These are phyloP conservation scores for Sturnira hondurensis DNA, from an alignment of 2,113 vertebrate species.

Conservation along the genomic window DNA sequence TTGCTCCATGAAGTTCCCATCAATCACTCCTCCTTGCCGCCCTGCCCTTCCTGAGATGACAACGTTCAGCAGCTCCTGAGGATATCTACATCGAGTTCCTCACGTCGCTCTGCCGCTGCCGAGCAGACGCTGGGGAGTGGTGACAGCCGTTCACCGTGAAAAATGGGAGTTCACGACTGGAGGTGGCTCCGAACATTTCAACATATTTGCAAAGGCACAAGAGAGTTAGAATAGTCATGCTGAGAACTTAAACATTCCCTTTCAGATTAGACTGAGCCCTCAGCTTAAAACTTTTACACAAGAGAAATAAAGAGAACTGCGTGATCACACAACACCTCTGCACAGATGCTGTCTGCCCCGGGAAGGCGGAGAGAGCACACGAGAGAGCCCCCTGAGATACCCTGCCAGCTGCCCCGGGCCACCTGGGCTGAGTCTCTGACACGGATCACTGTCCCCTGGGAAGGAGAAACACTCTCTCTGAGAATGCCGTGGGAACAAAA, in stretches of 20 bases:
- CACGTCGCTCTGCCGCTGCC: not conserved
- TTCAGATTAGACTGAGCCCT: not conserved
- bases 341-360: rapidly evolving
- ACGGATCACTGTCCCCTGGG: not conserved
- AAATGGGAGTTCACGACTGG: slow-evolving; percentile 41
- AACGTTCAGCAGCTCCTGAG: not conserved
- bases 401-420: too few relatives aligned
- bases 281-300: not conserved
- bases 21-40: not conserved
- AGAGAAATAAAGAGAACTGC: not conserved
- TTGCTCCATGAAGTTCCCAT: not conserved
- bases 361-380: not conserved
- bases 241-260: not conserved
- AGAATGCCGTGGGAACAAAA: not conserved
- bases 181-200: slow-evolving; percentile 43
- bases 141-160: slow-evolving; percentile 37
- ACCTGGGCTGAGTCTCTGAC: not conserved
- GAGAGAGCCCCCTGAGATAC: not conserved
- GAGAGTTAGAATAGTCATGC: not conserved
- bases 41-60: slow-evolving; percentile 9
- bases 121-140: not conserved
- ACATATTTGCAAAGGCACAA: slow-evolving; percentile 30
- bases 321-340: not conserved
- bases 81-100: not conserved
- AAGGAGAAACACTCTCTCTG: not conserved